Percentiles rank a stretch among this genome's conserved stretches.
These are phyloP conservation scores for Drymonia ruficornis DNA, from an alignment of 2,888 invertebrate genomes.

Conservation along the genomic window DNA sequence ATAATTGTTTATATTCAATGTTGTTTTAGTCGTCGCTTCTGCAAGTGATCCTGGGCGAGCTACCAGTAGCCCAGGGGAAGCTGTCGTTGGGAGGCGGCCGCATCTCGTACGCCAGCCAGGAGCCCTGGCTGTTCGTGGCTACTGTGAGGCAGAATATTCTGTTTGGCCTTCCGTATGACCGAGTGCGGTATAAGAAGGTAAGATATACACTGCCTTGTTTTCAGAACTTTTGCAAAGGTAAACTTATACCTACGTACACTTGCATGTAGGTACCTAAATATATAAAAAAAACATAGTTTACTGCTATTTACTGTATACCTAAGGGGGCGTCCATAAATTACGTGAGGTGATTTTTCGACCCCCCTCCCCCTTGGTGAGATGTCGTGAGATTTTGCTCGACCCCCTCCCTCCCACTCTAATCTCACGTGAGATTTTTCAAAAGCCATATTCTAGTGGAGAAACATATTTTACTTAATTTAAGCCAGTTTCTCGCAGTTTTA, in stretches of 20 bases:
- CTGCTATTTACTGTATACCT: too few species aligned
- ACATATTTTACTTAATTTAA: too few species aligned
- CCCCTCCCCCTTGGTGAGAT: too few species aligned
- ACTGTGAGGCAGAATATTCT: slow-evolving; percentile 91
- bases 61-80: slow-evolving; percentile 85
- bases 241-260: background rate
- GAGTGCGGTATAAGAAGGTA: slow-evolving; percentile 78
- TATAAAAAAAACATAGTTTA: too few species aligned
- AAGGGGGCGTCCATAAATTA: too few species aligned
- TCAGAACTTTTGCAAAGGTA: background rate
- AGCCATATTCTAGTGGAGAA: too few species aligned
- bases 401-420: too few species aligned
- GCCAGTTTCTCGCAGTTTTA: too few species aligned
- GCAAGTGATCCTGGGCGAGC: slow-evolving; percentile 89
- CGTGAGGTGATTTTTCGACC: too few species aligned
- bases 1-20: background rate
- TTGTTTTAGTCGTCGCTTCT: slow-evolving; percentile 85
- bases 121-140: slow-evolving; percentile 91
- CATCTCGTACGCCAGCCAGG: slow-evolving; percentile 90
- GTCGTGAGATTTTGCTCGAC: too few species aligned
- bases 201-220: slow-evolving; percentile 22
- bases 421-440: too few species aligned
- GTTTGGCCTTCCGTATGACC: slow-evolving; percentile 88
- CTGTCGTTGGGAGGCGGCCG: slow-evolving; percentile 85
- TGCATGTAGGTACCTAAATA: too few species aligned